These are phyloP conservation scores for Drosophila kikkawai DNA, from an alignment of 1,140 invertebrate genomes.

Conservation along the genomic window DNA sequence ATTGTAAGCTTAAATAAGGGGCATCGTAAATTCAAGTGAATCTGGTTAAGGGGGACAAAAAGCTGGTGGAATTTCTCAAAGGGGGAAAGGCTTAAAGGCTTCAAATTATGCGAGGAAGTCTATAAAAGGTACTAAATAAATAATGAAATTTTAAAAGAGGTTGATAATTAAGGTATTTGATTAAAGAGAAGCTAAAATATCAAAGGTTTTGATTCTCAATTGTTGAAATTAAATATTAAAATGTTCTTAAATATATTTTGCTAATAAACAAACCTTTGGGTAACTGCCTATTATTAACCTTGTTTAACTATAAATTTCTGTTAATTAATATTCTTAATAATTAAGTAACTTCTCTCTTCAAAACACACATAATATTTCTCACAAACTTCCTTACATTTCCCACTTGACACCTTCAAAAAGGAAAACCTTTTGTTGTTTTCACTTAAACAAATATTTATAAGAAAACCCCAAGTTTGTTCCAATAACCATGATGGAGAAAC, in stretches of 20 bases:
- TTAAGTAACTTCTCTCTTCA: background rate
- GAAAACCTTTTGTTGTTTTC: no score
- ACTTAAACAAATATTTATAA: conserved; percentile 25
- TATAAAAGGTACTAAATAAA: background rate
- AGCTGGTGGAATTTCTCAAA: background rate
- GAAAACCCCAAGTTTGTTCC: conserved; percentile 19
- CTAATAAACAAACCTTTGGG: no score
- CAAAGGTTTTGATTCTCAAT: no score
- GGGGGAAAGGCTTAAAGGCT: background rate
- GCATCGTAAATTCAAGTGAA: conserved; percentile 5
- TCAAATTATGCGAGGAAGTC: no score
- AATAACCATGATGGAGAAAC: conserved; percentile 80
- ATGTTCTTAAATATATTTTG: no score
- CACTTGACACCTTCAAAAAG: background rate
- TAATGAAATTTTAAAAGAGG: background rate
- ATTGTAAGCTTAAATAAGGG: conserved; percentile 62
- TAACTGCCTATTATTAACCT: background rate
- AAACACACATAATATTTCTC: no score
- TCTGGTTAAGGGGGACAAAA: background rate
- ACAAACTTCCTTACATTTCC: background rate
- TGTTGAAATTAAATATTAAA: no score
- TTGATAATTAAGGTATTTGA: background rate
- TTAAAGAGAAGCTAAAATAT: no score
- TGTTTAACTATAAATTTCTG: background rate
- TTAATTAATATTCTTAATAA: background rate